Conservation (phyloP, 2,888 invertebrate genomes). For the Athalia cordata region DNA sequence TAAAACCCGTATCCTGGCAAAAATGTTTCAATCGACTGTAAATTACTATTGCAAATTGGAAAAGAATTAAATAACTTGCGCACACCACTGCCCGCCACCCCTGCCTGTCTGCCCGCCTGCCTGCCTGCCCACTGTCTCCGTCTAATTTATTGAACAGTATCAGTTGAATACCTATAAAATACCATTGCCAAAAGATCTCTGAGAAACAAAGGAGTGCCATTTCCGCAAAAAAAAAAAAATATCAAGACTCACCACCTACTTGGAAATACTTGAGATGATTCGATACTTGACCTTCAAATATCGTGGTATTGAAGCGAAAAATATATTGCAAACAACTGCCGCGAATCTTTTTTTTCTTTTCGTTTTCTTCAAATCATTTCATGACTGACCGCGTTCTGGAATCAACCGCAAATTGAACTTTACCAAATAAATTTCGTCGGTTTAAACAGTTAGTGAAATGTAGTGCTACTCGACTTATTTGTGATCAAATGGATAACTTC, state of each 20-base stretch:
- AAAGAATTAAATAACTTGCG: slow-evolving; percentile 68
- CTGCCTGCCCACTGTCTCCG: slow-evolving; percentile 52
- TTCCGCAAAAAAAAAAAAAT: not conserved
- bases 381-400: too few relatives aligned
- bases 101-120: slow-evolving; percentile 65
- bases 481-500: too few relatives aligned
- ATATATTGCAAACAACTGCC: not conserved
- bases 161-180: slow-evolving; percentile 26
- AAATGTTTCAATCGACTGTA: slow-evolving; percentile 42
- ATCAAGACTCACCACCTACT: not conserved
- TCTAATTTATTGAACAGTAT: slow-evolving; percentile 37
- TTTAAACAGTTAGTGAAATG: too few relatives aligned
- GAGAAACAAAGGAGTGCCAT: not conserved
- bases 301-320: not conserved
- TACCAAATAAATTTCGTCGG: too few relatives aligned
- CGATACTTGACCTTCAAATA: slow-evolving; percentile 6
- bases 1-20: slow-evolving; percentile 17
- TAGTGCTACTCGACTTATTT: too few relatives aligned
- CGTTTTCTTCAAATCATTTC: too few relatives aligned
- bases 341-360: not conserved
- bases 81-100: slow-evolving; percentile 68
- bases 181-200: not conserved
- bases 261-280: slow-evolving; percentile 6
- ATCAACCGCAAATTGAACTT: too few relatives aligned
- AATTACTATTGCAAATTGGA: slow-evolving; percentile 37